A percentile compares a stretch with the other conserved stretches of the same genome.
These are phyloP conservation scores for Manis javanica DNA, from an alignment of 2,797 vertebrate genomes.

Conservation along the genomic window DNA sequence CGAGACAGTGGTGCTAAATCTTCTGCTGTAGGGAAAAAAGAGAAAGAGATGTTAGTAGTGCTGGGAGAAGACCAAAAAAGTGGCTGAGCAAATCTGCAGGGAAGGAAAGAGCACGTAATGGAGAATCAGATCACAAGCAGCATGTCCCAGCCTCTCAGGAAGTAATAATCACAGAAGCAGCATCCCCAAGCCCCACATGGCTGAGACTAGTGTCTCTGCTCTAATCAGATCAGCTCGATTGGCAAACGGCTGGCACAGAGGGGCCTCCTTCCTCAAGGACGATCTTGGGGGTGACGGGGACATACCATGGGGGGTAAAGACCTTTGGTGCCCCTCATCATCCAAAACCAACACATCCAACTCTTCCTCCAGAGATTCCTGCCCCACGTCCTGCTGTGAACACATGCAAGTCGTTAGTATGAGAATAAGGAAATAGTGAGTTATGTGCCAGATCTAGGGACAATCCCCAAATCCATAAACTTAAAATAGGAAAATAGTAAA, in stretches of 20 bases:
- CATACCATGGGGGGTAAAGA: slow-evolving; percentile 84
- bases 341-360: slow-evolving; percentile 84
- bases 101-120: neutral
- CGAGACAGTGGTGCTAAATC: slow-evolving; percentile 85
- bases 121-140: slow-evolving; percentile 18
- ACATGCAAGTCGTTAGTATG: slow-evolving; percentile 84
- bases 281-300: slow-evolving; percentile 70
- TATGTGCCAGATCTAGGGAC: neutral
- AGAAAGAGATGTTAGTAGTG: slow-evolving; percentile 58
- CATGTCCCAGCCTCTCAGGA: slow-evolving; percentile 7
- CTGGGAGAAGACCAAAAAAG: neutral
- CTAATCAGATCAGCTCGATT: slow-evolving; percentile 66
- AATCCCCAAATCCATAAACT: neutral
- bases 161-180: slow-evolving; percentile 72
- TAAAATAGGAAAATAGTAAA: neutral
- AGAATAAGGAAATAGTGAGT: slow-evolving; percentile 1
- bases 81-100: neutral
- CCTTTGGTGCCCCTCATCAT: slow-evolving; percentile 81
- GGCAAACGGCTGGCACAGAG: slow-evolving; percentile 27
- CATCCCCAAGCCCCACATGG: slow-evolving; percentile 37
- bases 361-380: slow-evolving; percentile 84
- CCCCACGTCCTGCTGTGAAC: slow-evolving; percentile 85
- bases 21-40: slow-evolving; percentile 86
- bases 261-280: slow-evolving; percentile 72
- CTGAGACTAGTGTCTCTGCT: slow-evolving; percentile 65